phyloP scores from a whole-genome alignment of 2,888 invertebrate genomes.

The Listrodromus nycthemerus region DNA sequence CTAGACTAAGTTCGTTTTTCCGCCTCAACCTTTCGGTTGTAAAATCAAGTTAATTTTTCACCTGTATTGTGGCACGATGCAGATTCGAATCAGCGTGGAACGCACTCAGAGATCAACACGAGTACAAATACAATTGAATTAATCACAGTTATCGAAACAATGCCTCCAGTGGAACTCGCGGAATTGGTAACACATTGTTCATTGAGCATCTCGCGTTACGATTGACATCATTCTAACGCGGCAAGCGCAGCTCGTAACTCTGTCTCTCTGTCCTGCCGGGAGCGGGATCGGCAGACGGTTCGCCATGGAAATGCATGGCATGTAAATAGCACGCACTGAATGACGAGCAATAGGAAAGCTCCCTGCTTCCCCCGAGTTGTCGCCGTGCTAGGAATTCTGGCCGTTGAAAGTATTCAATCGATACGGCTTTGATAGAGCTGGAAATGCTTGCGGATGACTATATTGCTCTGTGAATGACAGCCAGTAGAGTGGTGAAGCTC shows the following conservation, averaged over 20 bases:
- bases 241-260: slow-evolving; percentile 14
- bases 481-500: slow-evolving; percentile 29
- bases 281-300: slow-evolving; percentile 15
- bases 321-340: slow-evolving; percentile 57
- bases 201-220: slow-evolving; percentile 44
- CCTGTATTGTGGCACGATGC: not conserved
- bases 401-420: slow-evolving; percentile 51
- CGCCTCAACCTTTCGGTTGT: not conserved
- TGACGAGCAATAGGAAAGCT: slow-evolving; percentile 34
- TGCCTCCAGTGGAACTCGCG: slow-evolving; percentile 20
- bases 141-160: slow-evolving; percentile 44
- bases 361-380: not conserved
- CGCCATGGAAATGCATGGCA: slow-evolving; percentile 55
- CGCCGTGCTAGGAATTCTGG: slow-evolving; percentile 20
- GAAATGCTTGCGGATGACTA: slow-evolving; percentile 44
- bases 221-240: slow-evolving; percentile 17
- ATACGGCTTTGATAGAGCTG: slow-evolving; percentile 35
- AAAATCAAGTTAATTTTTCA: not conserved
- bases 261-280: slow-evolving; percentile 12
- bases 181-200: slow-evolving; percentile 49
- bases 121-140: slow-evolving; percentile 35
- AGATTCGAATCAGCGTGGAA: not conserved
- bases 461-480: slow-evolving; percentile 58
- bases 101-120: slow-evolving; percentile 24
- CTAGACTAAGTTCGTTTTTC: not conserved